Evolutionary conservation across 2,113 vertebrate genomes (phyloP), one percentile per base, ranked within the genome.

Genomic region (Apodemus sylvaticus): DNA sequence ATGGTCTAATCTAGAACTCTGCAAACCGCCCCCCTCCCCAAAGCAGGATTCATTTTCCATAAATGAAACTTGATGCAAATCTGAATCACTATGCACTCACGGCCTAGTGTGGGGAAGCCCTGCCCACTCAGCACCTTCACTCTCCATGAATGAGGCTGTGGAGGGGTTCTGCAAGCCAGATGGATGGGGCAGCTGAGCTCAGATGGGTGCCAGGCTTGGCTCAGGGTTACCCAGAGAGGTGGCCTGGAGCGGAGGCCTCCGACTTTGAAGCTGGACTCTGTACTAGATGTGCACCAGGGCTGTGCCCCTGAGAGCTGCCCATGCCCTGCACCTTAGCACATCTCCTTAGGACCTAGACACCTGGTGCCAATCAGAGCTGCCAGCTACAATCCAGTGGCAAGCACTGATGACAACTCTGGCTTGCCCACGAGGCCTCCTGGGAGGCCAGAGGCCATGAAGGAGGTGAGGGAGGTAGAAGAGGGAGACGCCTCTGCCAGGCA

Each of bases 401-500:
- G 89, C 8, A 0, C 92, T 3, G 71, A 94, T 96, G 90, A 42
- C 86, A 94, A 48, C 86, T 95, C 95, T 85, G 45, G 55, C 51
- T 88, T 76, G 12, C 88, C 73, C 58, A 48, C 91, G 81, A 90
- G 93, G 82, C 88, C 97, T 94, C 94, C 92, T 91, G 92, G 97
- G 97, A 97, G 86, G 94, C 88, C 94, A 96, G 96, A 97, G 97
- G 96, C 96, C 96, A 94, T 83, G 12, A 70, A 97, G 92, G 93
- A 92, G 94, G 87, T 90, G 60, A 96, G 95, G 71, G 45, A 95
- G 88, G 55, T 64, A 94, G 91, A 90, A 20, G 51, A 97, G 94
- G 78, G 90, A 96, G 89, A 83, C 0, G 86, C 91, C 95, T 98
- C 94, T 98, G 96, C 97, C 97, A 97, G 96, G 97, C 90, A 96